phyloP scores from a whole-genome alignment of 2,113 vertebrate genomes.

The Octodon degus region DNA sequence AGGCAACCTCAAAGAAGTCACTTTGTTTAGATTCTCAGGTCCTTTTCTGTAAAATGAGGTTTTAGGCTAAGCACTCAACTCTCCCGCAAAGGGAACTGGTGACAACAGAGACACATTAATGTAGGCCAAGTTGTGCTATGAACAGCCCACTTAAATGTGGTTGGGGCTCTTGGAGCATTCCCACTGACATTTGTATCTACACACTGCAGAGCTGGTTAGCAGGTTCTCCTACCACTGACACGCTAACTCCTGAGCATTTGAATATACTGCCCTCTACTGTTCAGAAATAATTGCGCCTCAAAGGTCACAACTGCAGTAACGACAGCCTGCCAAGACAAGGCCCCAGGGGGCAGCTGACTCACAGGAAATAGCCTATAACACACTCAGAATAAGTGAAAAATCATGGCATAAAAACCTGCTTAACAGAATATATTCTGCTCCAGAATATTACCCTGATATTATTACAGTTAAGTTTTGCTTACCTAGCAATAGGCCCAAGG shows the following conservation, averaged over 20 bases:
- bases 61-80: background rate
- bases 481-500: background rate
- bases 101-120: background rate
- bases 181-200: background rate
- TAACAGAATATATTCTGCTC: slow-evolving; percentile 4
- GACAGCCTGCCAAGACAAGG: background rate
- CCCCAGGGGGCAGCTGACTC: background rate
- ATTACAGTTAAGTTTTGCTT: background rate
- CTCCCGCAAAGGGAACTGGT: background rate
- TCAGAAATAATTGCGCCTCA: background rate
- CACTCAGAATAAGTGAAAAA: background rate
- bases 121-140: background rate
- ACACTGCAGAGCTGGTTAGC: background rate
- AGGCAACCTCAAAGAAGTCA: background rate
- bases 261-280: slow-evolving; percentile 73
- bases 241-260: background rate
- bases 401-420: background rate
- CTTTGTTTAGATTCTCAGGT: background rate
- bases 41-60: background rate
- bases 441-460: background rate
- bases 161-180: too few species aligned
- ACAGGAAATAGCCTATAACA: slow-evolving; percentile 33
- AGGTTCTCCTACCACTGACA: background rate
- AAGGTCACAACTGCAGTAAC: background rate
- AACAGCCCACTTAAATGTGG: background rate